Conservation (phyloP, 2,113 vertebrate species). For the Narcine bancroftii region DNA sequence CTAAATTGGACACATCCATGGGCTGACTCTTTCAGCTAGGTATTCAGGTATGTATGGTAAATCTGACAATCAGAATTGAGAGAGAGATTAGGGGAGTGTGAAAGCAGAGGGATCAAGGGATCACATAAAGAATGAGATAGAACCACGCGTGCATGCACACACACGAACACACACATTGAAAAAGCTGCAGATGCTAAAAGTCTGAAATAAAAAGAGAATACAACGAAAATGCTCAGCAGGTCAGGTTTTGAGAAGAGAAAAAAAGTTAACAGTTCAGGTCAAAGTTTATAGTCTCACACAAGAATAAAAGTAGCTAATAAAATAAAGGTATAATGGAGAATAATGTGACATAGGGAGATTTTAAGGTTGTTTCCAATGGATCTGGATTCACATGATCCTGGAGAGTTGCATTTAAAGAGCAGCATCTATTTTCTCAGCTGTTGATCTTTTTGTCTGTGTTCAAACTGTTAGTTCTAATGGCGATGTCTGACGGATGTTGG, state of each 20-base stretch:
- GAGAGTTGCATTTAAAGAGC: slow-evolving; percentile 8
- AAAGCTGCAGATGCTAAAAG: too few species aligned
- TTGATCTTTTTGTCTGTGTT: slow-evolving; percentile 21
- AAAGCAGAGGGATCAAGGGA: not conserved
- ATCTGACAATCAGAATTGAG: not conserved
- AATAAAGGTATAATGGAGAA: not conserved
- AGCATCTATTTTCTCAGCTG: slow-evolving; percentile 64
- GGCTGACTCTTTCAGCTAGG: not conserved
- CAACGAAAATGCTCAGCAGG: too few species aligned
- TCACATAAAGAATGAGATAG: too few species aligned
- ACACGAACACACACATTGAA: too few species aligned
- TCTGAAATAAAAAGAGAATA: too few species aligned
- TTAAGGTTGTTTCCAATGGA: not conserved
- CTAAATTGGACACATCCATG: too few species aligned
- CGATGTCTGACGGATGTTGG: not conserved
- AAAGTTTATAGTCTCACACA: too few species aligned
- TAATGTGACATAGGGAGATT: not conserved
- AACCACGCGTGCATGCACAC: too few species aligned
- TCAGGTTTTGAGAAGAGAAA: too few species aligned
- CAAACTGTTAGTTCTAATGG: slow-evolving; percentile 6
- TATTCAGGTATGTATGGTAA: not conserved
- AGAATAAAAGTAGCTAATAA: not conserved
- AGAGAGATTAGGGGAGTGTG: not conserved
- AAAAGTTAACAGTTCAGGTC: too few species aligned
- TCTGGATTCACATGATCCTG: not conserved